Evolutionary conservation across 2,888 invertebrate species (phyloP), one percentile per base, ranked within the genome.

Genomic region (Malthinus flaveolus): DNA sequence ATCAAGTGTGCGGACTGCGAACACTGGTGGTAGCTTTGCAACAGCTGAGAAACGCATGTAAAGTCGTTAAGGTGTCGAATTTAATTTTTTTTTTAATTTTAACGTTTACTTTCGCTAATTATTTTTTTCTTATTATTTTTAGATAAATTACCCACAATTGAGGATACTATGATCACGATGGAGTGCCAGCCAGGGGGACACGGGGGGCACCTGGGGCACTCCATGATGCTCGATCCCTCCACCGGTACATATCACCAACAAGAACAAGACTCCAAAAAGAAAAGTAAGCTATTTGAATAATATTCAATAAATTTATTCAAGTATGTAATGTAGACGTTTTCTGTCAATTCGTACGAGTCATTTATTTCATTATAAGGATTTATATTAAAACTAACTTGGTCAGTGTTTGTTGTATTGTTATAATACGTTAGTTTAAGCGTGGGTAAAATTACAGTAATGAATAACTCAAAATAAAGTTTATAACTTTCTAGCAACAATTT

Each of bases 181-280:
- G 79, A 79, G 78, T 79, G 79, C 73, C 78, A 79, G 68, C 78
- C 79, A 74, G 79, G 78, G 70, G 77, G 78, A 73, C 78, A 78
- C 68, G 77, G 76, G 64, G 78, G 77, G 70, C 79, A 79, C 75
- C 77, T 79, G 77, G 78, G 79, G 73, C 78, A 78, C 77, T 78
- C 78, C 78, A 78, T 79, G 77, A 77, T 79, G 74, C 69, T 78
- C 68, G 78, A 79, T 70, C 78, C 77, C 68, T 73, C 75, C 23
- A 69, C 71, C 56, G 73, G 71, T 55, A 69, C 71, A 58, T 74
- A 76, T 69, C 76, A 77, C 63, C 78, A 78, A 57, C 71, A 71
- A 56, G 67, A 72, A 45, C 75, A 75, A 61, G 78, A 78, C 12
- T 74, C 76, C 63, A 78, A 78, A 68, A 79, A 78, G 71, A 79